phyloP scores from a whole-genome alignment of 1,140 invertebrate genomes.

The Dolichoris vasculosae region DNA sequence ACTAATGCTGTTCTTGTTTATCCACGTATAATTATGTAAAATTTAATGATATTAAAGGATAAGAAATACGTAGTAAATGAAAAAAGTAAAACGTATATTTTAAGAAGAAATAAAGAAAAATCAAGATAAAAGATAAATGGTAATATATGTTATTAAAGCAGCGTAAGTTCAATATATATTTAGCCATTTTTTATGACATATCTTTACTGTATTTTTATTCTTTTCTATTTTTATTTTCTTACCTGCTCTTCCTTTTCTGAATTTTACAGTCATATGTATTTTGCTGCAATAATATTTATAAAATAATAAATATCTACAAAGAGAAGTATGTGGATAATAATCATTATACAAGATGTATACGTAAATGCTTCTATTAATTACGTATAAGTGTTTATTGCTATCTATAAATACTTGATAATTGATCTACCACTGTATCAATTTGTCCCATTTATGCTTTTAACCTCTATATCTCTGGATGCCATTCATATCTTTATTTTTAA shows the following conservation, averaged over 20 bases:
- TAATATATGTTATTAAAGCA: no score
- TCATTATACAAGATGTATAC: neutral
- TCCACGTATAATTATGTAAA: no score
- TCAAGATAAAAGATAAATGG: no score
- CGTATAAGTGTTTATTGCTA: neutral
- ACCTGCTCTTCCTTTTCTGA: neutral
- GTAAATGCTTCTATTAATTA: neutral
- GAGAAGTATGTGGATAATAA: no score
- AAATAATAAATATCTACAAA: conserved; percentile 64
- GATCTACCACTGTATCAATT: conserved; percentile 28
- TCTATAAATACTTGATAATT: conserved; percentile 11
- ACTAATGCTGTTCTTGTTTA: no score
- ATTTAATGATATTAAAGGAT: no score
- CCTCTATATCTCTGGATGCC: conserved; percentile 22
- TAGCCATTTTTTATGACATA: conserved; percentile 49
- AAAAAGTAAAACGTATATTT: no score
- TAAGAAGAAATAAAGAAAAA: no score
- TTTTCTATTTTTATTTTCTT: conserved; percentile 33
- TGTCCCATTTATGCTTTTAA: conserved; percentile 47
- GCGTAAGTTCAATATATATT: conserved; percentile 61
- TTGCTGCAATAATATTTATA: conserved; percentile 67
- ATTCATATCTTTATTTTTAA: conserved; percentile 45
- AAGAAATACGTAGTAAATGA: no score
- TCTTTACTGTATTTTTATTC: neutral
- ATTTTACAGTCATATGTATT: conserved; percentile 55